Percentiles rank a stretch among this genome's conserved stretches.
Conservation (phyloP, 2,797 vertebrate species). For the Sebastes diaconus region DNA sequence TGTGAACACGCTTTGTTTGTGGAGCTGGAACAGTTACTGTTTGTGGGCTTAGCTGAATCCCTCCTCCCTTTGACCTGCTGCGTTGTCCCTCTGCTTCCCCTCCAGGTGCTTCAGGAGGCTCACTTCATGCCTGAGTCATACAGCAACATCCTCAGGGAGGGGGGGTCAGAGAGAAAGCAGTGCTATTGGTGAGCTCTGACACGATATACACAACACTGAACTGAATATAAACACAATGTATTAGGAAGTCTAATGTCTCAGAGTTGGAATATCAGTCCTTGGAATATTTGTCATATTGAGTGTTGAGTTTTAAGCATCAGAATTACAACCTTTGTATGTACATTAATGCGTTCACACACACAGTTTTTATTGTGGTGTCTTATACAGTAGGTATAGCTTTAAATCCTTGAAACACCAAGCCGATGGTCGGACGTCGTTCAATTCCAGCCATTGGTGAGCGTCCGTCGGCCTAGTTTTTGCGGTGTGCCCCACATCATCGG, state of each 20-base stretch:
- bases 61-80: conserved; percentile 14
- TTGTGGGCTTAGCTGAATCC: conserved; percentile 2
- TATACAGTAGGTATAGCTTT: background rate
- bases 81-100: background rate
- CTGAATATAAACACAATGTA: background rate
- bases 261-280: background rate
- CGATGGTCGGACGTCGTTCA: too few species aligned
- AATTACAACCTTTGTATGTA: background rate
- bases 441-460: too few species aligned
- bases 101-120: background rate
- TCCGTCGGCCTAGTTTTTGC: too few species aligned
- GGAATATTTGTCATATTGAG: background rate
- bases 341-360: background rate
- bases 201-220: background rate
- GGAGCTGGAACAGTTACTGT: conserved; percentile 4
- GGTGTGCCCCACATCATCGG: too few species aligned
- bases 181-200: background rate
- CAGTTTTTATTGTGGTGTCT: background rate
- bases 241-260: background rate
- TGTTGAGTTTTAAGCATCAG: background rate
- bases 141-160: background rate
- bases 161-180: background rate
- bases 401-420: too few species aligned
- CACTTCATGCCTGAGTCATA: background rate
- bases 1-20: conserved; percentile 33